Evolutionary conservation across 1,140 invertebrate species (phyloP).

Genomic region (Semibalanus balanoides): DNA sequence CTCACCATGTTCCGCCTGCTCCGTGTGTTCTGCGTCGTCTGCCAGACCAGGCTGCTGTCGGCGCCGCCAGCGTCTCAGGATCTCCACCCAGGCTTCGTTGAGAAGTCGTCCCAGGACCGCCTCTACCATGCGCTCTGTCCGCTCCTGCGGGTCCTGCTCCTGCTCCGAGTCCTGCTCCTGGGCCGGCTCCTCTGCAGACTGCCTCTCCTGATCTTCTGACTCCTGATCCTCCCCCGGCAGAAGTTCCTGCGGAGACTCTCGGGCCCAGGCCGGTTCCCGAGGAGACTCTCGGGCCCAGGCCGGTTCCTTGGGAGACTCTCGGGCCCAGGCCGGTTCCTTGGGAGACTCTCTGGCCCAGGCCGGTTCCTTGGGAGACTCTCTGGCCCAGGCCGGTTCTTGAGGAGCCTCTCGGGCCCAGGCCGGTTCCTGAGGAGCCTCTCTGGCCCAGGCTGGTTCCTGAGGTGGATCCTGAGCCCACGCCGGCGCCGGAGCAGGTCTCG

Average conservation of each 20-base stretch:
- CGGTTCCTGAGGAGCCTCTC: neutral
- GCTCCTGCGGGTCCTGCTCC: neutral
- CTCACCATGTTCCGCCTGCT: neutral
- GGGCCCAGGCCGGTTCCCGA: no score
- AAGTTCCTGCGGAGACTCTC: no score
- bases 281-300: no score
- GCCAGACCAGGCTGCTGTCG: neutral
- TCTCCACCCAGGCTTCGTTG: neutral
- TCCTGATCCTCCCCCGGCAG: no score
- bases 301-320: no score
- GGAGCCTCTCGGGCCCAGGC: no score
- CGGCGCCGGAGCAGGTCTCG: neutral
- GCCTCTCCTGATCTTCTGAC: no score
- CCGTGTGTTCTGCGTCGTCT: neutral
- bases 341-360: no score
- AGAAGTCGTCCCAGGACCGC: neutral
- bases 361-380: no score
- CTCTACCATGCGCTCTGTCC: neutral
- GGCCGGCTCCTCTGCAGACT: neutral
- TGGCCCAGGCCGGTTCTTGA: no score
- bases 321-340: no score
- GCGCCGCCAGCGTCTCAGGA: neutral
- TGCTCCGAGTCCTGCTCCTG: neutral
- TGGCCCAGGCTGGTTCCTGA: no score
- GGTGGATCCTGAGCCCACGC: neutral